Evolutionary conservation across 1,140 invertebrate genomes (phyloP), one percentile per base, ranked within the genome.

Genomic region (Asobara japonica): DNA sequence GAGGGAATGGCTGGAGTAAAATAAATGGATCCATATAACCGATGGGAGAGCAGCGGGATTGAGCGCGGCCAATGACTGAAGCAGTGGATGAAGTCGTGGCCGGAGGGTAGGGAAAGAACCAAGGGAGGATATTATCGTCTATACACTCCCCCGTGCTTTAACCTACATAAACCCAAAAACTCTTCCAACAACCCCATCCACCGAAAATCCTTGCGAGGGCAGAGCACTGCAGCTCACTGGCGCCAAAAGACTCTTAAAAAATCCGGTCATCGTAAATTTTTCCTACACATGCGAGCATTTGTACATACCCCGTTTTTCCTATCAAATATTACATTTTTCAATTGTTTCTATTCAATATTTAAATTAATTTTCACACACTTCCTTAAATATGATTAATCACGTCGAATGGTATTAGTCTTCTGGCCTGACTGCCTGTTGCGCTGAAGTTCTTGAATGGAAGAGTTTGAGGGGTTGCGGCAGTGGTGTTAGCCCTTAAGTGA

Each of bases 81-180:
- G 22, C 20, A 56, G 6, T 56, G 51, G 51, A 56, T 25, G 22
- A 56, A 56, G 13, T 25, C 8, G 22, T 22, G 22, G 51, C 18
- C 25, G 18, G 51, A 11, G 11, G 16, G 20, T 51, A 56, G 51
- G 22, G 51, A 22, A 56, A 13, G 22, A 56, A 56, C 22, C 20
- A 56, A 56, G 51, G 51, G 51, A 56, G 20, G 41, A 13, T 56
- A 56, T 56, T 56, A 56, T 56, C 51, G 22, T 22, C 51, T 18
- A 56, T 51, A 56, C 25, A 56, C 22, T 22, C 51, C 51, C 11
- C 10, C 22, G 51, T 56, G 20, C 51, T 56, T 56, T 56, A 56
- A 56, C 51, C 51, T 27, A 56, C 51, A 56, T 56, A 56, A 22
- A 56, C 51, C 51, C 51, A 56, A 56, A 36, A 27, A 56, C 18